A percentile compares a stretch with the other conserved stretches of the same genome.
phyloP scores from a whole-genome alignment of 1,140 invertebrate genomes.

The Teleopsis dalmanni region DNA sequence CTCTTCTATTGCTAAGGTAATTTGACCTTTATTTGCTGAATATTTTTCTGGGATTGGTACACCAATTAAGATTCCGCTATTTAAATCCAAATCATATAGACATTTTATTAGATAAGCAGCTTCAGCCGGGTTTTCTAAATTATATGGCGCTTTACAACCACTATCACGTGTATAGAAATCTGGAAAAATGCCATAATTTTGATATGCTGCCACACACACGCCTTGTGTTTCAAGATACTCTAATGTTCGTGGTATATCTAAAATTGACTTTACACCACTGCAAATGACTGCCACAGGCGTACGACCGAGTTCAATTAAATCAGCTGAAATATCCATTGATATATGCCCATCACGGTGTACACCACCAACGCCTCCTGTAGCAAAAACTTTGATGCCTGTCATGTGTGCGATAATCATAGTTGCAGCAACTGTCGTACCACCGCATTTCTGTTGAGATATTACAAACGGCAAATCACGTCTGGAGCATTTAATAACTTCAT shows the following conservation, averaged over 20 bases:
- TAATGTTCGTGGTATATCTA: conserved; percentile 89
- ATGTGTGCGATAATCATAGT: conserved; percentile 80
- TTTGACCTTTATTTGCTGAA: conserved; percentile 46
- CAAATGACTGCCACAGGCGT: conserved; percentile 86
- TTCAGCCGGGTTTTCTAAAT: conserved; percentile 51
- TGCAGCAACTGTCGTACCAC: conserved; percentile 93
- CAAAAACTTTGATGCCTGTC: conserved; percentile 85
- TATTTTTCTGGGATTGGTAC: conserved; percentile 78
- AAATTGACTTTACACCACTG: conserved; percentile 93
- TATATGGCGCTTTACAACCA: conserved; percentile 62
- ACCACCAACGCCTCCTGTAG: conserved; percentile 85
- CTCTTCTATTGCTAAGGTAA: conserved; percentile 62
- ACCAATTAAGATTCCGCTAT: conserved; percentile 79
- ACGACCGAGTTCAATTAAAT: conserved; percentile 81
- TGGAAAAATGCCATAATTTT: conserved; percentile 59
- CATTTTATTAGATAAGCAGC: conserved; percentile 64
- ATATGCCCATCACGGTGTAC: conserved; percentile 83
- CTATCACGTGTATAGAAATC: conserved; percentile 80
- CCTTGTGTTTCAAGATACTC: conserved; percentile 96
- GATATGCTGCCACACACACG: conserved; percentile 75
- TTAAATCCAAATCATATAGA: conserved; percentile 53
- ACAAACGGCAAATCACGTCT: conserved; percentile 77
- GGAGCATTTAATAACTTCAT: conserved; percentile 64
- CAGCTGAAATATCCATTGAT: conserved; percentile 90
- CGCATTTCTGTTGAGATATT: conserved; percentile 63